phyloP scores from a whole-genome alignment of 2,113 vertebrate genomes.

The Serilophus lunatus region DNA sequence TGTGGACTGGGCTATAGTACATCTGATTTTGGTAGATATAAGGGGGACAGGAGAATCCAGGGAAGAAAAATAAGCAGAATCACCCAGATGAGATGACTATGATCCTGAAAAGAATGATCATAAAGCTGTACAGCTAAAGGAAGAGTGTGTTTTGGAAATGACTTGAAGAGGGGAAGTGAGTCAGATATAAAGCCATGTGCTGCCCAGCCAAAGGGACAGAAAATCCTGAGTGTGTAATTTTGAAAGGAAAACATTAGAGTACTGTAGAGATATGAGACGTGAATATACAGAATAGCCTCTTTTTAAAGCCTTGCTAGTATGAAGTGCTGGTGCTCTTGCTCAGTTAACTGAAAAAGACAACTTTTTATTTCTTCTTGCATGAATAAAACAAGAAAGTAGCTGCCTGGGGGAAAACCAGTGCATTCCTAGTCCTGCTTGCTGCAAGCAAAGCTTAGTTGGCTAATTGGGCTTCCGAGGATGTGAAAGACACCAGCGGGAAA shows the following conservation, averaged over 20 bases:
- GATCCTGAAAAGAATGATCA: background rate
- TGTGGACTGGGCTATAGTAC: background rate
- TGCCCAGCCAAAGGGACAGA: background rate
- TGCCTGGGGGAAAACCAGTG: background rate
- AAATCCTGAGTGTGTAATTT: background rate
- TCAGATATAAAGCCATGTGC: background rate
- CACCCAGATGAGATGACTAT: background rate
- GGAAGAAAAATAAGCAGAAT: background rate
- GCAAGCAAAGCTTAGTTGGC: background rate
- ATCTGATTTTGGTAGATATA: background rate
- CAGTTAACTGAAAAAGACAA: background rate
- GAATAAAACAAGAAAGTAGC: background rate
- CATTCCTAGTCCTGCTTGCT: background rate
- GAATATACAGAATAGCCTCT: background rate
- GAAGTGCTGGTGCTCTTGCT: background rate
- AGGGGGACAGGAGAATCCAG: background rate
- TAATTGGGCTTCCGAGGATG: slow-evolving; percentile 21
- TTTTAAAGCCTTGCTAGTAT: background rate
- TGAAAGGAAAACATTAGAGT: background rate
- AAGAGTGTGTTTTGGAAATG: background rate
- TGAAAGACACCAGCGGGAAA: slow-evolving; percentile 9
- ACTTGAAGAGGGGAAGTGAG: background rate
- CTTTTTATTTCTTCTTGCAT: background rate
- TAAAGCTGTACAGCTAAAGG: background rate
- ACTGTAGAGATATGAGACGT: background rate